These are phyloP conservation scores for Conchocele bisecta DNA, from an alignment of 2,888 invertebrate genomes.

Conservation along the genomic window DNA sequence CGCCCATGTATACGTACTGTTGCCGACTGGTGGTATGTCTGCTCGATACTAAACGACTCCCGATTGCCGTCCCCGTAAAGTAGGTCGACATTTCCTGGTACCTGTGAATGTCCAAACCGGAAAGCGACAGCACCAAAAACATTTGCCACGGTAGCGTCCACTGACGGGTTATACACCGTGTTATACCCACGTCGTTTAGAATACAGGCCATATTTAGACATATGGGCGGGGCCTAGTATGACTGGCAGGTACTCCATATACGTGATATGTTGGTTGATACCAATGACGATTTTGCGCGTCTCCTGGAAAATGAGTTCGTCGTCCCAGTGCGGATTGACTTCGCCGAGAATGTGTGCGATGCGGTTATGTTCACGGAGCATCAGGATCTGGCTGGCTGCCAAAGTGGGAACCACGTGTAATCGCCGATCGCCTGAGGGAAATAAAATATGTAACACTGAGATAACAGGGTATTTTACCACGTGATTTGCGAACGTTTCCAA, in stretches of 20 bases:
- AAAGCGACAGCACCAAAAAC: slow-evolving; percentile 77
- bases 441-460: too few species aligned
- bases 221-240: slow-evolving; percentile 94
- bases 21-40: slow-evolving; percentile 18
- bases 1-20: slow-evolving; percentile 6
- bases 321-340: slow-evolving; percentile 93
- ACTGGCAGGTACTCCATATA: slow-evolving; percentile 87
- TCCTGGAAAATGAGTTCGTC: slow-evolving; percentile 72
- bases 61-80: background rate
- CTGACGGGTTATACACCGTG: slow-evolving; percentile 57
- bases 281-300: slow-evolving; percentile 88
- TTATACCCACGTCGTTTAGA: slow-evolving; percentile 90
- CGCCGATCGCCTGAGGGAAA: slow-evolving; percentile 89
- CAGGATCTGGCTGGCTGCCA: slow-evolving; percentile 93
- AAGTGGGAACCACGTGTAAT: slow-evolving; percentile 92
- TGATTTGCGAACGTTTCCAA: too few species aligned
- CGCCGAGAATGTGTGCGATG: slow-evolving; percentile 89
- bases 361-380: slow-evolving; percentile 91
- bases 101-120: slow-evolving; percentile 74
- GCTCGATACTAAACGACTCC: background rate
- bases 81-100: slow-evolving; percentile 4
- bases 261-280: slow-evolving; percentile 86
- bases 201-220: slow-evolving; percentile 93
- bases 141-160: slow-evolving; percentile 72
- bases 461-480: too few species aligned